Conservation (phyloP, 2,113 vertebrate species). For the Atlantisia rogersi region DNA sequence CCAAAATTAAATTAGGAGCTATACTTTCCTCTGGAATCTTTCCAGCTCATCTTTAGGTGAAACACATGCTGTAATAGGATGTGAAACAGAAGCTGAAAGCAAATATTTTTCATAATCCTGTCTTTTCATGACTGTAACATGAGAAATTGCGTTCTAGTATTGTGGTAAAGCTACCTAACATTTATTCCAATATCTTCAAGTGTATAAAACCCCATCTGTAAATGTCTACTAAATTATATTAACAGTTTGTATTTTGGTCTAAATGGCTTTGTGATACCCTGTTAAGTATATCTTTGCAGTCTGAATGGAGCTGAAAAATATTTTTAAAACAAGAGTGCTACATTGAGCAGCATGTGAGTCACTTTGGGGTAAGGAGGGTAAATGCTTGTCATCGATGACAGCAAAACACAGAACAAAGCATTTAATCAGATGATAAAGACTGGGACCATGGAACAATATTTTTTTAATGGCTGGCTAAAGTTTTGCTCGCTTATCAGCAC, state of each 20-base stretch:
- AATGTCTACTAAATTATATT: background rate
- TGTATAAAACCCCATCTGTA: background rate
- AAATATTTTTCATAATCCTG: background rate
- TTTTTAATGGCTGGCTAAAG: background rate
- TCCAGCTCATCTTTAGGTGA: slow-evolving; percentile 34
- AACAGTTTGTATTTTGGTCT: background rate
- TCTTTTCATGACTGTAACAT: background rate
- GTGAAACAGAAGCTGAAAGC: slow-evolving; percentile 23
- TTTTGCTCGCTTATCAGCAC: background rate
- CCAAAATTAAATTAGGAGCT: slow-evolving; percentile 41
- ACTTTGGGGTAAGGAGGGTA: background rate
- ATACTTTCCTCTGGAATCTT: slow-evolving; percentile 24
- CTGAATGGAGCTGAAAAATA: background rate
- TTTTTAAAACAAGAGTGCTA: background rate
- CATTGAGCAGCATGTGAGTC: background rate
- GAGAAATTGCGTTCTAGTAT: background rate
- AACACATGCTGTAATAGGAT: background rate
- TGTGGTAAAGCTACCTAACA: background rate
- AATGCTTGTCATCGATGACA: accelerated
- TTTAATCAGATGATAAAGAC: background rate
- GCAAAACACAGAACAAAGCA: background rate
- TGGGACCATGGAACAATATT: background rate
- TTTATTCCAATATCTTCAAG: background rate
- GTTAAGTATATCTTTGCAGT: background rate
- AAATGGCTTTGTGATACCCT: background rate